Evolutionary conservation across 2,888 invertebrate species (phyloP), one percentile per base, ranked within the genome.

Genomic region (Acleris literana): DNA sequence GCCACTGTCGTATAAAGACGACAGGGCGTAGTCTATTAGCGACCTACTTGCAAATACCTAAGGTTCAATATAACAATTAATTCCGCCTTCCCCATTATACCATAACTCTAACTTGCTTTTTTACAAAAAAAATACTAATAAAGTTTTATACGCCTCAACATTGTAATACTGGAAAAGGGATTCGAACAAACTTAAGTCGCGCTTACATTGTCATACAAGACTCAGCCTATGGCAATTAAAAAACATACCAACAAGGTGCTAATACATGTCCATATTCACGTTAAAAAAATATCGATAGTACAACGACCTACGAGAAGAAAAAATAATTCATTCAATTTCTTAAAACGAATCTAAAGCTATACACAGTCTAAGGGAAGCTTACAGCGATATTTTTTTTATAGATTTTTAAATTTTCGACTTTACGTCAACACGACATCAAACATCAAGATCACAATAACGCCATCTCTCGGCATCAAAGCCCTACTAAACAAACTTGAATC

Each of bases 131-230:
- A 70, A 64, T 68, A 67, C 59, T 68, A 70, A 56, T 70, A 71
- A 70, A 68, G 72, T 69, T 72, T 71, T 72, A 70, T 69, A 81
- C 80, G 84, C 85, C 85, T 86, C 84, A 82, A 84, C 77, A 72
- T 81, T 83, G 77, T 88, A 89, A 89, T 88, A 89, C 88, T 88
- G 87, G 76, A 82, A 80, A 64, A 63, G 65, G 56, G 53, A 78
- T 71, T 57, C 54, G 72, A 72, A 68, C 59, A 67, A 74, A 69
- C 56, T 69, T 71, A 68, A 56, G 53, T 20, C 48, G 55, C 55
- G 20, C 3, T 20, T 4, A 55, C 55, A 55, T 43, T 43, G 43
- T 55, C 55, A 43, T n/a, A n/a, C n/a, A 29, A 16, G 2, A 16
- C 17, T 46, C 16, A 46, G 46, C 46, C 46, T 46, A 46, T 46